These are phyloP conservation scores for Hassar affinis DNA, from an alignment of 2,113 vertebrate species.

Conservation along the genomic window DNA sequence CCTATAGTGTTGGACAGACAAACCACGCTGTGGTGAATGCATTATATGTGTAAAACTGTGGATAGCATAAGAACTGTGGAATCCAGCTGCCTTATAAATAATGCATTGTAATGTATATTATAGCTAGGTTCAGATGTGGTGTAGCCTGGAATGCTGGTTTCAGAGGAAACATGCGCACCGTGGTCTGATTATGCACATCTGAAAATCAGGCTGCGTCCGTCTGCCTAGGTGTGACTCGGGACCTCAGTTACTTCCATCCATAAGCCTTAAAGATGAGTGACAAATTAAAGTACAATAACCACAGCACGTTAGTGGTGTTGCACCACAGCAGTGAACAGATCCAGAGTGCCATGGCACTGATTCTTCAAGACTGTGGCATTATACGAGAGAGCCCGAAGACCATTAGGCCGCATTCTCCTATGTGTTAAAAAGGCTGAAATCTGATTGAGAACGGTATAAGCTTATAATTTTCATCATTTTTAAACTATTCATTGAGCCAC, in stretches of 20 bases:
- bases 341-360: not conserved
- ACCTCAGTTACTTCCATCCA: slow-evolving; percentile 72
- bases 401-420: slow-evolving; percentile 27
- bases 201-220: slow-evolving; percentile 74
- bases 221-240: slow-evolving; percentile 75
- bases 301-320: not conserved
- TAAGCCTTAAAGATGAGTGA: slow-evolving; percentile 67
- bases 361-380: not conserved
- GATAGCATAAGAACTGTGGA: slow-evolving; percentile 54
- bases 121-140: slow-evolving; percentile 58
- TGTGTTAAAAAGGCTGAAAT: not conserved
- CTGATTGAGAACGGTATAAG: not conserved
- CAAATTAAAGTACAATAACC: not conserved
- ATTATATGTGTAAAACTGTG: slow-evolving; percentile 69
- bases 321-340: not conserved
- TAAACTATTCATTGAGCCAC: not conserved
- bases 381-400: not conserved
- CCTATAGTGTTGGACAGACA: slow-evolving; percentile 68
- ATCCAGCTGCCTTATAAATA: slow-evolving; percentile 70
- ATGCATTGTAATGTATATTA: slow-evolving; percentile 78
- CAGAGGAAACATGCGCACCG: slow-evolving; percentile 64
- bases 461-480: not conserved
- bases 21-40: slow-evolving; percentile 68
- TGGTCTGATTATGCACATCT: slow-evolving; percentile 73
- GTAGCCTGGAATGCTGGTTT: slow-evolving; percentile 57